Conservation (phyloP, 2,113 vertebrate genomes). For the Manacus vitellinus region DNA sequence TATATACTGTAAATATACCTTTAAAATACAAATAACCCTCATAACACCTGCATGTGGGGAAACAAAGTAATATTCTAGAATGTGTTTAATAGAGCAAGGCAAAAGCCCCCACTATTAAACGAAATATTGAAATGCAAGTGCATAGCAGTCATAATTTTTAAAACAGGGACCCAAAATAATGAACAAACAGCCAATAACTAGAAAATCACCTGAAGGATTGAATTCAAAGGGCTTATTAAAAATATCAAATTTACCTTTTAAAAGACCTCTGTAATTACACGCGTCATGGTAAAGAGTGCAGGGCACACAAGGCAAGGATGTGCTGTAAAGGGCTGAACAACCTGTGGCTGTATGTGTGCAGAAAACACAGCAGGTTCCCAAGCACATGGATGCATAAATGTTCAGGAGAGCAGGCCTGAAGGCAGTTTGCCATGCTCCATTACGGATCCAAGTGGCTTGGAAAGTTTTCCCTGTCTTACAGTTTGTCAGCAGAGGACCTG, state of each 20-base stretch:
- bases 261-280: not conserved
- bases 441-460: not conserved
- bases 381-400: not conserved
- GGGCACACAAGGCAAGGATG: not conserved
- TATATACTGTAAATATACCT: not conserved
- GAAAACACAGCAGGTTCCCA: not conserved
- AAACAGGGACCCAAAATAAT: constrained; percentile 11
- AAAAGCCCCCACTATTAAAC: not conserved
- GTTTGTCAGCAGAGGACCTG: not conserved
- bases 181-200: constrained; percentile 55
- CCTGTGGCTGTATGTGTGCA: not conserved
- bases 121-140: constrained; percentile 32
- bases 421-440: not conserved
- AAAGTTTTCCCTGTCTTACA: not conserved
- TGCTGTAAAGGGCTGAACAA: not conserved
- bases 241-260: constrained; percentile 36
- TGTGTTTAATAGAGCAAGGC: constrained; percentile 17
- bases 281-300: not conserved
- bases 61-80: constrained; percentile 27
- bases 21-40: constrained; percentile 36
- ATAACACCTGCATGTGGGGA: not conserved
- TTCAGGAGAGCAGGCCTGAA: not conserved
- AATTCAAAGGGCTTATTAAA: constrained; percentile 55
- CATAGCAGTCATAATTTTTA: constrained; percentile 36
- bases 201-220: constrained; percentile 12